A percentile compares a stretch with the other conserved stretches of the same genome.
Conservation (phyloP, 2,888 invertebrate genomes). For the Electrophaes corylata region DNA sequence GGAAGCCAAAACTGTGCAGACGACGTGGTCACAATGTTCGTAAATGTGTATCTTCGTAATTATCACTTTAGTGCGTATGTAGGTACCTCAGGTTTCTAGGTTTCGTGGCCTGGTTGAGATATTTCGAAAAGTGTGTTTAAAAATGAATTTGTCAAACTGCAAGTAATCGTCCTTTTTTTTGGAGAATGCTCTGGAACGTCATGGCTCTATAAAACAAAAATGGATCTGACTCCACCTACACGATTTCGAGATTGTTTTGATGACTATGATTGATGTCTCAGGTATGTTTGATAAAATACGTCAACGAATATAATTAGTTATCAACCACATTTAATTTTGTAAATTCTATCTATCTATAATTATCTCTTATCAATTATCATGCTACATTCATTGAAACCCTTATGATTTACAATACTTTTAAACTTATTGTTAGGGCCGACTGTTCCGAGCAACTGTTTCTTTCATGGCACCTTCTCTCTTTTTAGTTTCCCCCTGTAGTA, state of each 20-base stretch:
- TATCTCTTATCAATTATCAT: not conserved
- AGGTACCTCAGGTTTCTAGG: not conserved
- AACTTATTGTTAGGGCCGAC: not conserved
- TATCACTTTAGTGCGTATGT: slow-evolving; percentile 25
- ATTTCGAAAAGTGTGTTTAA: not conserved
- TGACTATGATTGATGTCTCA: not conserved
- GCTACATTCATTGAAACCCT: not conserved
- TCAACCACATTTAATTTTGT: not conserved
- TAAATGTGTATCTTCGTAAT: not conserved
- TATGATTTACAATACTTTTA: not conserved
- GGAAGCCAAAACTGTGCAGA: slow-evolving; percentile 23
- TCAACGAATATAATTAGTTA: not conserved
- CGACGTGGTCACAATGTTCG: slow-evolving; percentile 19
- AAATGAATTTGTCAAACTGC: not conserved
- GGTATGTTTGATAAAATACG: not conserved
- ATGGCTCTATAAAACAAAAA: too few relatives aligned
- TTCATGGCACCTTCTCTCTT: not conserved
- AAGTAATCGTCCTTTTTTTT: not conserved
- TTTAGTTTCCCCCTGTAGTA: not conserved
- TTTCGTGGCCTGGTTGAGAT: slow-evolving; percentile 12
- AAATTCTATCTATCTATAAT: not conserved
- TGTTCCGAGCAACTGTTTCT: not conserved
- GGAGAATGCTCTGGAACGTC: too few relatives aligned
- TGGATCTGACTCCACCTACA: not conserved
- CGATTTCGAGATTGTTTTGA: not conserved